Evolutionary conservation across 2,113 vertebrate genomes (phyloP).

Genomic region (Podarcis cretensis): DNA sequence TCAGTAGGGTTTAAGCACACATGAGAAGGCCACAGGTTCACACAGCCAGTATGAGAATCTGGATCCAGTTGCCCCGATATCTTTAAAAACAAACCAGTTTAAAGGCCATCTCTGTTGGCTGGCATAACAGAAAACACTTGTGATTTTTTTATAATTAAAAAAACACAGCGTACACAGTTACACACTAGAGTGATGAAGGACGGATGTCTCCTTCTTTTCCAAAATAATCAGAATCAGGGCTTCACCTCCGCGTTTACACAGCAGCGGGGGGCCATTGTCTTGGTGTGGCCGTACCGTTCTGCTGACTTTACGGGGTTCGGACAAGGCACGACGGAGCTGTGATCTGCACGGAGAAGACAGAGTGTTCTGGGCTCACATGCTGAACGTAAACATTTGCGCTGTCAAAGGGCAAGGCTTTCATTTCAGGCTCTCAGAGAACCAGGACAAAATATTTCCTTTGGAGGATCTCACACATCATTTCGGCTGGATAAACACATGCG

Average conservation of each 20-base stretch:
- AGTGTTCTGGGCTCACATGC: conserved; percentile 58
- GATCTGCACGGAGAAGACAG: conserved; percentile 33
- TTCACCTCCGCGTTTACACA: conserved; percentile 58
- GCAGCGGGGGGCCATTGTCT: conserved; percentile 42
- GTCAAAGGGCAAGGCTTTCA: conserved; percentile 62
- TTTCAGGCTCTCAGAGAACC: conserved; percentile 40
- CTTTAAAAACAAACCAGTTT: conserved; percentile 49
- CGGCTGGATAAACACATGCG: conserved; percentile 27
- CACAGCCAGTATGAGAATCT: rapidly evolving
- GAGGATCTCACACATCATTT: conserved; percentile 33
- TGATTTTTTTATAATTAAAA: conserved; percentile 18
- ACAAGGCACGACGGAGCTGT: rapidly evolving
- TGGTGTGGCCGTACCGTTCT: conserved; percentile 28
- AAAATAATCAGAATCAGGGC: conserved; percentile 44
- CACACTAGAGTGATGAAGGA: conserved; percentile 13
- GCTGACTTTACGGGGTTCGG: conserved; percentile 6
- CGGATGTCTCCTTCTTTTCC: conserved; percentile 50
- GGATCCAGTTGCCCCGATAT: background rate
- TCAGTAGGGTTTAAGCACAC: background rate
- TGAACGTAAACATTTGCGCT: conserved; percentile 46
- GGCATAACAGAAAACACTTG: conserved; percentile 28
- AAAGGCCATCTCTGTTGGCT: conserved; percentile 4
- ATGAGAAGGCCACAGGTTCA: background rate
- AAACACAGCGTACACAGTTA: background rate
- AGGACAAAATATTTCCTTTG: conserved; percentile 71